Conservation (phyloP, 2,113 vertebrate species). For the human region GRCh38 chr5:156440001-156440500, state of each 20-base stretch:
- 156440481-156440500: background rate
- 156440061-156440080: background rate
- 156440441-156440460: background rate
- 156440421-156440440: background rate
- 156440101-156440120: background rate
- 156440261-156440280: background rate
- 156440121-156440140: too few species aligned
- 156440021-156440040: background rate
- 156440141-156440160: background rate
- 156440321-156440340: background rate
- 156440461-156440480: background rate
- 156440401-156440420: background rate
- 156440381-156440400: background rate
- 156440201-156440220: background rate
- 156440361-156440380: background rate
- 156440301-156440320: background rate
- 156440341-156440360: background rate
- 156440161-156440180: fast-evolving
- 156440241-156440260: background rate
- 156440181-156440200: background rate
- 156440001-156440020: background rate
- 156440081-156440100: background rate
- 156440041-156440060: background rate
- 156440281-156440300: background rate
- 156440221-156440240: background rate